These are phyloP conservation scores for Teleogryllus occipitalis DNA, from an alignment of 1,140 invertebrate species.

Conservation along the genomic window DNA sequence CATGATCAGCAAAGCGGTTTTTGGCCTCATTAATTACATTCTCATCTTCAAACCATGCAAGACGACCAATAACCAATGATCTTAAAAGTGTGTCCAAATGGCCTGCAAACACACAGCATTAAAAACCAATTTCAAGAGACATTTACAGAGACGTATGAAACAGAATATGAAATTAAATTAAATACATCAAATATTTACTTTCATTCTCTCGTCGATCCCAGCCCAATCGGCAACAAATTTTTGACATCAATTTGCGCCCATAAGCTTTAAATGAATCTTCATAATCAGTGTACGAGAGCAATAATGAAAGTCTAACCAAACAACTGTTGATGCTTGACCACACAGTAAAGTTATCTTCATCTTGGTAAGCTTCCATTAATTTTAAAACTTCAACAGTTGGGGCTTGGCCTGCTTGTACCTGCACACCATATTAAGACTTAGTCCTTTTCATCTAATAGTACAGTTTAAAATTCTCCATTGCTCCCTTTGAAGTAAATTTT, in stretches of 20 bases:
- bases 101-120: constrained; percentile 33
- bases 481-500: too few relatives aligned
- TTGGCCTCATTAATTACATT: constrained; percentile 67
- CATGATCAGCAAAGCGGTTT: constrained; percentile 61
- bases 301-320: constrained; percentile 60
- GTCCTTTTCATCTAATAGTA: too few relatives aligned
- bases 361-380: constrained; percentile 64
- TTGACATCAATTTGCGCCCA: constrained; percentile 56
- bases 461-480: too few relatives aligned
- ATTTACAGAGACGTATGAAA: too few relatives aligned
- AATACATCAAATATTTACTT: constrained; percentile 35
- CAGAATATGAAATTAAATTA: too few relatives aligned
- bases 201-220: constrained; percentile 68
- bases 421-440: constrained; percentile 15
- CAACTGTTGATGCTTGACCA: constrained; percentile 81
- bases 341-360: constrained; percentile 88
- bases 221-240: constrained; percentile 61
- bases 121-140: not conserved
- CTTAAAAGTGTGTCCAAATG: constrained; percentile 79
- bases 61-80: constrained; percentile 67
- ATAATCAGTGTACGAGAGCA: constrained; percentile 70
- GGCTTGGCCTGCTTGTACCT: constrained; percentile 75
- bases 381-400: constrained; percentile 68
- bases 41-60: constrained; percentile 72
- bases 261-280: constrained; percentile 65